Evolutionary conservation across 2,888 invertebrate genomes (phyloP), one percentile per base, ranked within the genome.

Genomic region (Clunio marinus): DNA sequence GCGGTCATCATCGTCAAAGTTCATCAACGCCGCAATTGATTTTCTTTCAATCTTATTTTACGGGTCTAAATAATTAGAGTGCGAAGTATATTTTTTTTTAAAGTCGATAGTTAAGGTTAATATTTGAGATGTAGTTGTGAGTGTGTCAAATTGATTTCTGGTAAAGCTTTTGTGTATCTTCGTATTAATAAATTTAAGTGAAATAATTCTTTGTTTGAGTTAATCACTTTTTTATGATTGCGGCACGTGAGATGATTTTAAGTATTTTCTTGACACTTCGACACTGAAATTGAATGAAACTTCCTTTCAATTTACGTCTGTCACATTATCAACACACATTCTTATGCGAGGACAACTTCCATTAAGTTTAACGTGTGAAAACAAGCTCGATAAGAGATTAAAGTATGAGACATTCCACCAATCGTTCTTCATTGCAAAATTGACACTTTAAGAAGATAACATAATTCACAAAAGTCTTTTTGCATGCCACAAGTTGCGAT

Each of bases 381-480:
- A 27, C 57, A 27, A 57, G 57, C 25, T 27, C 51, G 13, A 27
- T 25, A 25, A 24, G 27, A 57, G 57, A 45, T 45, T 59, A 59
- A 37, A 55, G 25, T n/a, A 51, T 22, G 17, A 51, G 51, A n/a
- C 41, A 41, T 41, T 41, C 41, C 41, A 41, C n/a, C 41, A 60
- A 41, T 20, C 51, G 22, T 51, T 20, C 51, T 17, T 51, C 17
- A 59, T 59, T n/a, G n/a, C n/a, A n/a, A n/a, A n/a, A 51, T 66
- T 66, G 66, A 66, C 66, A 66, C 55, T 15, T 66, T 45, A 28
- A 41, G 27, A 15, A 24, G 62, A 66, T 32, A 66, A 66, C 5
- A 35, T 45, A 63, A 63, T 63, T 63, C 46, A 63, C 63, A 51
- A 51, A 51, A 46, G 27, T 46, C 45, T 10, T n/a, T 20, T 20